phyloP scores from a whole-genome alignment of 2,888 invertebrate genomes.

The Lamellibrachia satsuma region DNA sequence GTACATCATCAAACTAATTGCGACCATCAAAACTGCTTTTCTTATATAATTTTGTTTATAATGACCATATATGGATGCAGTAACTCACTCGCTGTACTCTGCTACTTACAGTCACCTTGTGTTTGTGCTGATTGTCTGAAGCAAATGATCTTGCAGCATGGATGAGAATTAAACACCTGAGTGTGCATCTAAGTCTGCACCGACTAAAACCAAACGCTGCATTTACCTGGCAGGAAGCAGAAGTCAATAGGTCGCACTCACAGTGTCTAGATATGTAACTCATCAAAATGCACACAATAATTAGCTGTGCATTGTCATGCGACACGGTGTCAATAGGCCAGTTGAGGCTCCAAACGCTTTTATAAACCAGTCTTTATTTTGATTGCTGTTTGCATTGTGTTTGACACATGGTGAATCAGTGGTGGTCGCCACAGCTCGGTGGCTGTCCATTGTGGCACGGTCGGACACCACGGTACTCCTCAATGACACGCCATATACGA shows the following conservation, averaged over 20 bases:
- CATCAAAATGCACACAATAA: too few species aligned
- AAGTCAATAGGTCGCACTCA: background rate
- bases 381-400: background rate
- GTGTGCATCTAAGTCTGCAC: background rate
- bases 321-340: too few species aligned
- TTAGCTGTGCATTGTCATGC: too few species aligned
- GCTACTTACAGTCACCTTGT: background rate
- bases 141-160: background rate
- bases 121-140: background rate
- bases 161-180: background rate
- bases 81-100: background rate
- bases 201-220: background rate
- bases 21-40: background rate
- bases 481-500: slow-evolving; percentile 84
- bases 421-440: background rate
- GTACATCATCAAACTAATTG: background rate
- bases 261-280: background rate
- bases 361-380: too few species aligned
- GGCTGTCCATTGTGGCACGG: background rate
- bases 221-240: background rate
- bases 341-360: too few species aligned
- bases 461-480: slow-evolving; percentile 66
- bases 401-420: background rate
- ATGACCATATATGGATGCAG: background rate
- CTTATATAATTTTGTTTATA: background rate